Base-by-base conservation (phyloP, 2,113 vertebrate genomes). In the Aphyosemion australe region DNA sequence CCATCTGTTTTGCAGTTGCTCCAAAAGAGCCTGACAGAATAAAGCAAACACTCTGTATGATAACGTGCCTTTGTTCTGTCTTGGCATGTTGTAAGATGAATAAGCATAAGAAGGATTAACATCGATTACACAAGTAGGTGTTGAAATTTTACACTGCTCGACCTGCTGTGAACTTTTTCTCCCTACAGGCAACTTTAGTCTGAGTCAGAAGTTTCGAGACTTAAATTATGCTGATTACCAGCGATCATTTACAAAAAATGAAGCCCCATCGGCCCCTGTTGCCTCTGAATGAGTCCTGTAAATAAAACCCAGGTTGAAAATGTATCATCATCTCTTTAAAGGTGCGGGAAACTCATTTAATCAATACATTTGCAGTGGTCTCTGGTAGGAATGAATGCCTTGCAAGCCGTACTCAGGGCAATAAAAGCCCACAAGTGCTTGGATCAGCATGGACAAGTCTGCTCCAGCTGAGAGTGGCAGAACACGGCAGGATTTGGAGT, bases 91-190 rank as follows among this genome's bases (percentile, higher is more conserved):
- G 37, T 58, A 42, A 58, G 62, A 70, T 82, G 61, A 78, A 75
- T 74, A 79, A 81, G 56, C 67, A 45, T 77, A 84, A 90, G 79
- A 46, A 82, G 26, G 89, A 90, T 92, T 90, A 87, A 82, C 64
- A n/a, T n/a, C n/a, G 54, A 74, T 90, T 89, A 89, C 64, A 84
- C 89, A 91, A 91, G 63, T 59, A 57, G 63, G 72, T 57, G 46
- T 65, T 72, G 47, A 72, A 84, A 80, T 83, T 79, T 63, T 71
- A 37, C 71, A 85, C 51, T 64, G 26, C 16, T 61, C 53, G 41
- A 13, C 50, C 52, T 31, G 21, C 19, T 58, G 52, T 50, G 16
- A 63, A 77, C 57, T 52, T 64, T 72, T 72, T 59, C 34, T 49
- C 10, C 54, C 48, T 32, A 50, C 21, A 42, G 20, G 4, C 37